Percentiles rank a stretch among this genome's conserved stretches.
phyloP scores from a whole-genome alignment of 2,888 invertebrate genomes.

The Apomyelois bistriatella region DNA sequence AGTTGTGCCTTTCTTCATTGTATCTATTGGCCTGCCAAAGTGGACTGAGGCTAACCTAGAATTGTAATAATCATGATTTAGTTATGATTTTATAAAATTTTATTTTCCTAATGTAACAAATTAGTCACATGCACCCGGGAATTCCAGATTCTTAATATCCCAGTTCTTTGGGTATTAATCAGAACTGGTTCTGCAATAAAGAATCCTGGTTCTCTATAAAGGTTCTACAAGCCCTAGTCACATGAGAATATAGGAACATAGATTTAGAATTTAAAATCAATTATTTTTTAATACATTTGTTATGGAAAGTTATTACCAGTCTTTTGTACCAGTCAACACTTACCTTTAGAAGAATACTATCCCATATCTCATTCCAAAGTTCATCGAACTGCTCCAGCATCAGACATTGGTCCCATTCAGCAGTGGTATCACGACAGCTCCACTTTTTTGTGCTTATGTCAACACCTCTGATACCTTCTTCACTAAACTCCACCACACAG shows the following conservation, averaged over 20 bases:
- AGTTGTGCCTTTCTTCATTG: constrained; percentile 88
- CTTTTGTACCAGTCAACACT: constrained; percentile 1
- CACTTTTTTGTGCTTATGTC: constrained; percentile 83
- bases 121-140: too few relatives aligned
- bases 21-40: constrained; percentile 86
- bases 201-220: too few relatives aligned
- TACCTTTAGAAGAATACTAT: constrained; percentile 82
- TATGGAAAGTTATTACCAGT: too few relatives aligned
- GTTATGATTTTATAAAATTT: neutral
- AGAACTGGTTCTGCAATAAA: too few relatives aligned
- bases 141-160: too few relatives aligned
- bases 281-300: too few relatives aligned
- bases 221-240: too few relatives aligned
- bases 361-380: constrained; percentile 89
- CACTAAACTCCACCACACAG: constrained; percentile 91
- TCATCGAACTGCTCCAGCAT: constrained; percentile 84
- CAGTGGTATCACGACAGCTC: constrained; percentile 74
- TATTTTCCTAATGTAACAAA: too few relatives aligned
- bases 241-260: too few relatives aligned
- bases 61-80: constrained; percentile 13
- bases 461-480: constrained; percentile 83
- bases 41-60: constrained; percentile 74
- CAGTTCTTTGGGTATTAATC: too few relatives aligned
- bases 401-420: constrained; percentile 84
- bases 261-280: too few relatives aligned